Conservation (phyloP, 2,888 invertebrate genomes). For the Polia nebulosa region DNA sequence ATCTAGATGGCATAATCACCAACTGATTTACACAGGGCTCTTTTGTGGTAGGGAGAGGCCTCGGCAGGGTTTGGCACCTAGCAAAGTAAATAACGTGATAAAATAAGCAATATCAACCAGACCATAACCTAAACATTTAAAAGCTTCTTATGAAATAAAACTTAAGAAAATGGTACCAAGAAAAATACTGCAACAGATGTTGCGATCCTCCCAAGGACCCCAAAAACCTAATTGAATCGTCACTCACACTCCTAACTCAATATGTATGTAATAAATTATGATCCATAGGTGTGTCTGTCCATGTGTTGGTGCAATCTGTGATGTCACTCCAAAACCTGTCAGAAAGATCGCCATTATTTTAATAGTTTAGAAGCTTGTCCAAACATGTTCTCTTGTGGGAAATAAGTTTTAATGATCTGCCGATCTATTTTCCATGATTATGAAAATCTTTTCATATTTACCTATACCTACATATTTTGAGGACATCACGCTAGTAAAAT, state of each 20-base stretch:
- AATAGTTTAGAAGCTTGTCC: constrained; percentile 45
- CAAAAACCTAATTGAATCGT: constrained; percentile 54
- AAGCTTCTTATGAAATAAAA: no score
- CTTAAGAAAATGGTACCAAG: no score
- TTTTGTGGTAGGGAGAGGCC: neutral
- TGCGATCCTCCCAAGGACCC: constrained; percentile 32
- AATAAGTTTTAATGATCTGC: constrained; percentile 31
- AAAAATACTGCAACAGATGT: constrained; percentile 6
- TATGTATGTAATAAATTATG: constrained; percentile 65
- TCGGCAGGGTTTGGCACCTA: no score
- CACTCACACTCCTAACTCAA: constrained; percentile 52
- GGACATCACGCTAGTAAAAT: neutral
- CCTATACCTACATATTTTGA: neutral
- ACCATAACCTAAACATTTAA: no score
- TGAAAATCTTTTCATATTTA: no score
- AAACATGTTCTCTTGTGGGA: constrained; percentile 51
- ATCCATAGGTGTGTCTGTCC: constrained; percentile 66
- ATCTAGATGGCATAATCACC: neutral
- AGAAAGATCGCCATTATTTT: constrained; percentile 60
- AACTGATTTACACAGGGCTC: neutral
- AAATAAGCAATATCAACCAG: no score
- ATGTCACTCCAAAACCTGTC: constrained; percentile 84
- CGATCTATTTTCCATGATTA: constrained; percentile 19
- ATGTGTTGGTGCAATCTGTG: constrained; percentile 79
- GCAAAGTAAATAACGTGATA: no score